phyloP scores from a whole-genome alignment of 35 echinoderm and acorn worm species.

The Eucidaris tribuloides region DNA sequence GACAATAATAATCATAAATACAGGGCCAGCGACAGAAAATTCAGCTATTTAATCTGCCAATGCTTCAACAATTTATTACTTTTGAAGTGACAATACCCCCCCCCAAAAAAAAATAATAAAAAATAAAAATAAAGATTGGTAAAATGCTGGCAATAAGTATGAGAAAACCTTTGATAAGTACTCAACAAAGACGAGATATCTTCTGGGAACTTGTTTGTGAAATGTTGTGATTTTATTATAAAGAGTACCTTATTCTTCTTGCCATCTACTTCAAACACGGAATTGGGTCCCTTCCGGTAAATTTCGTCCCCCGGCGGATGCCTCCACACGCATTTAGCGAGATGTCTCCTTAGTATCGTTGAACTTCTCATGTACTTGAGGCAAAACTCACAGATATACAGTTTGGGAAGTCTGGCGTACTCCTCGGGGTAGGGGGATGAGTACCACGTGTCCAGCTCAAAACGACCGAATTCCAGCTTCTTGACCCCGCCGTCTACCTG shows the following conservation, averaged over 20 bases:
- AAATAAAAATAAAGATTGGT: too few relatives aligned
- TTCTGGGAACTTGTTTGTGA: too few relatives aligned
- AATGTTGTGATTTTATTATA: too few relatives aligned
- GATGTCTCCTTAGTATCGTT: slow-evolving; percentile 88
- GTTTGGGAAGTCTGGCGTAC: slow-evolving; percentile 81
- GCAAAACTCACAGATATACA: slow-evolving; percentile 98
- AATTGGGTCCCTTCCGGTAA: slow-evolving; percentile 85
- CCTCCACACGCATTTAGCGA: slow-evolving; percentile 93
- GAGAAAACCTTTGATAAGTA: too few relatives aligned
- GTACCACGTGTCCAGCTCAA: slow-evolving; percentile 97
- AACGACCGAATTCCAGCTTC: slow-evolving; percentile 92
- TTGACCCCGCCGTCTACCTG: slow-evolving; percentile 70
- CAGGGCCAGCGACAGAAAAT: too few relatives aligned
- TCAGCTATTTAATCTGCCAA: too few relatives aligned
- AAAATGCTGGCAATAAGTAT: too few relatives aligned
- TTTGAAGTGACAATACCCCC: too few relatives aligned
- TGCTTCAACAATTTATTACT: too few relatives aligned
- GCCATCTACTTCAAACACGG: slow-evolving; percentile 97
- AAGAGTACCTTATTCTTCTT: slow-evolving; percentile 99
- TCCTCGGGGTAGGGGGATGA: slow-evolving; percentile 93
- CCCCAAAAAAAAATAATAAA: too few relatives aligned
- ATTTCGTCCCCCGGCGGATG: slow-evolving; percentile 96
- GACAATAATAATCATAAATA: too few relatives aligned
- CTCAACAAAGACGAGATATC: too few relatives aligned
- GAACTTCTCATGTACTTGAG: slow-evolving; percentile 95